A percentile compares a stretch with the other conserved stretches of the same genome.
Evolutionary conservation across 2,113 vertebrate species (phyloP).

Genomic region (Carettochelys insculpta): DNA sequence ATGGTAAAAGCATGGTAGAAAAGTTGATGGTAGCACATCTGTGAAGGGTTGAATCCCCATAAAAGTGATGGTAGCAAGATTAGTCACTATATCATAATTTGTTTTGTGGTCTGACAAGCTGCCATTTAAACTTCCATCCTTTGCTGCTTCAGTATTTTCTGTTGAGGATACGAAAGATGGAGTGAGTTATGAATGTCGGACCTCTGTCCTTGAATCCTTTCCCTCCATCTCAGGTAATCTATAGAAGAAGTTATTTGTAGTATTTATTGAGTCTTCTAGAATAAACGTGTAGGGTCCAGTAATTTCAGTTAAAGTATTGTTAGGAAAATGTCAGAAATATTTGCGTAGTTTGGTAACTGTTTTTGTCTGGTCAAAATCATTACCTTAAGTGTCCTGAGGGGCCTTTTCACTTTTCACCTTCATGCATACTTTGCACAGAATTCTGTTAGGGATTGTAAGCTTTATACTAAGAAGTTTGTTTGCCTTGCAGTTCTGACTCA

Average conservation of each 20-base stretch:
- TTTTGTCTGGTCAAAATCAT: neutral
- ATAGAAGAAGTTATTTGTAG: neutral
- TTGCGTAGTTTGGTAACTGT: neutral
- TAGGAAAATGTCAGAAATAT: neutral
- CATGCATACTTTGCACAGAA: neutral
- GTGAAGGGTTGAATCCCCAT: neutral
- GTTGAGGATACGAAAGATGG: neutral
- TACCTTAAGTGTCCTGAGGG: neutral
- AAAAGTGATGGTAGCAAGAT: slow-evolving; percentile 23
- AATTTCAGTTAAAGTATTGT: neutral
- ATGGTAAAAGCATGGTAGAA: slow-evolving; percentile 6
- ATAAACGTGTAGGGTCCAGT: neutral
- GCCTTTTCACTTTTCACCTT: neutral
- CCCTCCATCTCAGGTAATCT: neutral
- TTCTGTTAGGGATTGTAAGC: neutral
- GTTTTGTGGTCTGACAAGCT: slow-evolving; percentile 18
- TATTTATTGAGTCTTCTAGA: neutral
- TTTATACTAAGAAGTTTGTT: neutral
- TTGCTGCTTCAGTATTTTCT: neutral
- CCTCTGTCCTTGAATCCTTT: accelerated
- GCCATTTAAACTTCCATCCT: slow-evolving; percentile 42
- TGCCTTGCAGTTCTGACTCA: neutral
- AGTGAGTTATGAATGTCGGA: neutral
- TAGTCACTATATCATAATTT: slow-evolving; percentile 1
- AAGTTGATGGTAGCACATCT: slow-evolving; percentile 36